phyloP scores from a whole-genome alignment of 1,140 invertebrate species.

The Lepidotrigona ventralis region DNA sequence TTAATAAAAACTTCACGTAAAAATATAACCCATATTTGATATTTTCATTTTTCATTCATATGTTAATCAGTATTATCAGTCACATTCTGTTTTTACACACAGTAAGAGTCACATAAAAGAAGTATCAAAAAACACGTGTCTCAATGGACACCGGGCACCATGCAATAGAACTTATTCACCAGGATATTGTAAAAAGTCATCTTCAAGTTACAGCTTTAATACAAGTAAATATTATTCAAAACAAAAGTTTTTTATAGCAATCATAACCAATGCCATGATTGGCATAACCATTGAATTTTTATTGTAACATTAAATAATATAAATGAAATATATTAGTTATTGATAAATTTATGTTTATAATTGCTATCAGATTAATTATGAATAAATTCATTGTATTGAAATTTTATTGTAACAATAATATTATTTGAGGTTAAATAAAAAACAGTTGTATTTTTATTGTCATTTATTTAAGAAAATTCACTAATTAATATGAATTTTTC shows the following conservation, averaged over 20 bases:
- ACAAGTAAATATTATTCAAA: slow-evolving; percentile 81
- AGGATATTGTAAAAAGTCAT: slow-evolving; percentile 86
- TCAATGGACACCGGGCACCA: slow-evolving; percentile 66
- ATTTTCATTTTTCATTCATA: neutral
- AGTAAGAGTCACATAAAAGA: neutral
- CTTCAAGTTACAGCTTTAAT: slow-evolving; percentile 88
- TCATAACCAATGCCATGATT: slow-evolving; percentile 17
- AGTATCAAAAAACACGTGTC: slow-evolving; percentile 17
- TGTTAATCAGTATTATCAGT: neutral
- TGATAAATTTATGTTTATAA: slow-evolving; percentile 19
- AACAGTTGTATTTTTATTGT: neutral
- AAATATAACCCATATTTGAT: neutral
- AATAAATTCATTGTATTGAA: neutral
- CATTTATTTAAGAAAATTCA: neutral
- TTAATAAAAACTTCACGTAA: no score
- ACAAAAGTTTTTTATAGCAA: neutral
- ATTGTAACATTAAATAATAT: neutral
- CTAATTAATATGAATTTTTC: slow-evolving; percentile 8
- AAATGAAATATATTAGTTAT: neutral
- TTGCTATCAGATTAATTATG: slow-evolving; percentile 6
- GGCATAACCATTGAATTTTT: slow-evolving; percentile 25
- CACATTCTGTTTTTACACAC: slow-evolving; percentile 19
- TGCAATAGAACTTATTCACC: slow-evolving; percentile 71
- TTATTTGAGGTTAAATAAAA: slow-evolving; percentile 3
- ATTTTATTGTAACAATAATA: slow-evolving; percentile 9